These are phyloP conservation scores for Psittacula echo DNA, from an alignment of 2,797 vertebrate genomes.

Conservation along the genomic window DNA sequence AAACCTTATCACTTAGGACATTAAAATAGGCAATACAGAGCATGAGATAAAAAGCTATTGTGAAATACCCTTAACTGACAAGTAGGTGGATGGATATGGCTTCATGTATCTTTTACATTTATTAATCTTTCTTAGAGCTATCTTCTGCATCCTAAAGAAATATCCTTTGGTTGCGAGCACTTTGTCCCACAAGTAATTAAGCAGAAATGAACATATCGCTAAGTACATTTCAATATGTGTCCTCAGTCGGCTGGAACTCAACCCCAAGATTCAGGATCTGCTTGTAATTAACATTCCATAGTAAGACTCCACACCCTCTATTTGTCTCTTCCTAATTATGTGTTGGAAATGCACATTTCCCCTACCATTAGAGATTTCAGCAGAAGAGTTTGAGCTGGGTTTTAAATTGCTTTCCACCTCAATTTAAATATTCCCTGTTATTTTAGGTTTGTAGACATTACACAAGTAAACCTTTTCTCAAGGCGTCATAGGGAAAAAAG, in stretches of 20 bases:
- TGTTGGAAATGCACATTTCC: slow-evolving; percentile 65
- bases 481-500: slow-evolving; percentile 62
- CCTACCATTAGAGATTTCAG: slow-evolving; percentile 55
- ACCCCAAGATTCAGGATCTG: slow-evolving; percentile 59
- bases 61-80: slow-evolving; percentile 5
- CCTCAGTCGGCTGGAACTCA: slow-evolving; percentile 65
- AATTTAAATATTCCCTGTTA: slow-evolving; percentile 72
- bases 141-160: slow-evolving; percentile 45
- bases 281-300: slow-evolving; percentile 72
- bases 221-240: slow-evolving; percentile 60
- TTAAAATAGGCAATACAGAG: slow-evolving; percentile 9
- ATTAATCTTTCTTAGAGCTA: slow-evolving; percentile 21
- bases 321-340: slow-evolving; percentile 65
- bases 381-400: slow-evolving; percentile 57
- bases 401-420: slow-evolving; percentile 69
- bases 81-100: neutral
- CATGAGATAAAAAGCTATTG: neutral
- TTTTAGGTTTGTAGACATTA: slow-evolving; percentile 72
- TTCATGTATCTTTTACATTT: slow-evolving; percentile 10
- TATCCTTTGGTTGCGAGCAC: neutral
- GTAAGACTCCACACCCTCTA: slow-evolving; percentile 68
- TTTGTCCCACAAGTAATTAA: slow-evolving; percentile 57
- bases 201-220: slow-evolving; percentile 40
- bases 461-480: slow-evolving; percentile 72
- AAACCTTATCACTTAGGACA: slow-evolving; percentile 1